Evolutionary conservation across 1,140 invertebrate genomes (phyloP).

Genomic region (Pogonus chalceus): DNA sequence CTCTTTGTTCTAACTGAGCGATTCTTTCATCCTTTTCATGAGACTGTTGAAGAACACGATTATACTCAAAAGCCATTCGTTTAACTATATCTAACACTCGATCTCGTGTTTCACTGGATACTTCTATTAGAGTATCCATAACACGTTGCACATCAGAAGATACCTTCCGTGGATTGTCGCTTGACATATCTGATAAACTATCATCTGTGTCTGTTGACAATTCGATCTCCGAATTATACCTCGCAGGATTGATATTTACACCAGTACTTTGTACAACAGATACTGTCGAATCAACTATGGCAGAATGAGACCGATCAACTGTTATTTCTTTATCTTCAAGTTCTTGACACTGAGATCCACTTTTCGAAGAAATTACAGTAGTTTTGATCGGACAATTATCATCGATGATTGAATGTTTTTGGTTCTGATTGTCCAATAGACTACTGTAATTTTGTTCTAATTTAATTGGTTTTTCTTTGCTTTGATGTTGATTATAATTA

Average conservation of each 20-base stretch:
- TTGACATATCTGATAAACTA: constrained; percentile 29
- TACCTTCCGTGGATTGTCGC: constrained; percentile 21
- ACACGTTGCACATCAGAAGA: constrained; percentile 19
- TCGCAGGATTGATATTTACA: constrained; percentile 9
- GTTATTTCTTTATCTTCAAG: neutral
- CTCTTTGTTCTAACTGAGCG: constrained; percentile 19
- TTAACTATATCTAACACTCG: constrained; percentile 24
- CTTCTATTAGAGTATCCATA: neutral
- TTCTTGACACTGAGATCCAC: neutral
- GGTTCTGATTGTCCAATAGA: neutral
- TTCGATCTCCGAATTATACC: constrained; percentile 47
- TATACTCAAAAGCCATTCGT: constrained; percentile 22
- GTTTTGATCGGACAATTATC: neutral
- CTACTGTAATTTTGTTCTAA: neutral
- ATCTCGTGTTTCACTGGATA: constrained; percentile 9
- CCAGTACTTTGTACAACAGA: constrained; percentile 24
- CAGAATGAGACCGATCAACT: neutral
- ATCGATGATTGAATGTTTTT: too few relatives aligned
- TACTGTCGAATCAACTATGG: constrained; percentile 21
- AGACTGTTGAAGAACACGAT: constrained; percentile 19
- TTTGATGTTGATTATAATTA: neutral
- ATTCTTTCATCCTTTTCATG: constrained; percentile 25
- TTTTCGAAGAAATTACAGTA: neutral
- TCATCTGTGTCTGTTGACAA: constrained; percentile 51
- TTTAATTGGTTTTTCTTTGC: neutral